Base-by-base conservation (phyloP, 2,888 invertebrate species). In the Aporophyla nigra region DNA sequence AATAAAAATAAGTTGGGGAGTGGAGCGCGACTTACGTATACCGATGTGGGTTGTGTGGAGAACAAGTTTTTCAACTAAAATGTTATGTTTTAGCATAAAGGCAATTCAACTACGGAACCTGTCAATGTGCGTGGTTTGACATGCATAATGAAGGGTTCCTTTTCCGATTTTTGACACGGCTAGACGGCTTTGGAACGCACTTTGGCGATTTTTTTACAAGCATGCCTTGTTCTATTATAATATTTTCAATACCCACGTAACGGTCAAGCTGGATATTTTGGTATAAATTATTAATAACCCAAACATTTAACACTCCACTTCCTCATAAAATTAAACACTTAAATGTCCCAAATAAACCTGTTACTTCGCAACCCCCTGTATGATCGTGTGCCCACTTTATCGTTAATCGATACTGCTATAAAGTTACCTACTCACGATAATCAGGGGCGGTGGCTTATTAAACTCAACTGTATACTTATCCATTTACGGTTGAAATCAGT, bases 381-480 rank as follows among this genome's bases (percentile, higher is more conserved):
- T 51, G 24, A 79, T 78, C 59, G 66, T 66, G 61, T 56, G 62
- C 14, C 16, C 51, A 33, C 24, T 80, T 80, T 74, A 78, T 80
- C 51, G 80, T 78, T 78, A 51, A 49, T 43, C 80, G 33, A 78
- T 80, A 62, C n/a, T n/a, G 24, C 43, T 10, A 63, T 65, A 53
- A 71, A 49, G 40, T 33, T 43, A 51, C 19, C 54, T 71, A 21
- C 12, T 54, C 49, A 59, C 71, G 12, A 65, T 76, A 56, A 69
- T 58, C n/a, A 49, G 62, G 9, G 5, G 6, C 43, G 33, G 27
- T 59, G 14, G 49, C 40, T 49, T 51, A 67, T 80, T 80, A 51
- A 61, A 33, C 6, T 21, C 43, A 49, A 61, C 14, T 59, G 16
- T 27, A 19, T 56, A 19, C 1, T 43, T 43, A 56, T 62, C 33